These are phyloP conservation scores for Pangasius larnaudii DNA, from an alignment of 2,797 vertebrate genomes.

Conservation along the genomic window DNA sequence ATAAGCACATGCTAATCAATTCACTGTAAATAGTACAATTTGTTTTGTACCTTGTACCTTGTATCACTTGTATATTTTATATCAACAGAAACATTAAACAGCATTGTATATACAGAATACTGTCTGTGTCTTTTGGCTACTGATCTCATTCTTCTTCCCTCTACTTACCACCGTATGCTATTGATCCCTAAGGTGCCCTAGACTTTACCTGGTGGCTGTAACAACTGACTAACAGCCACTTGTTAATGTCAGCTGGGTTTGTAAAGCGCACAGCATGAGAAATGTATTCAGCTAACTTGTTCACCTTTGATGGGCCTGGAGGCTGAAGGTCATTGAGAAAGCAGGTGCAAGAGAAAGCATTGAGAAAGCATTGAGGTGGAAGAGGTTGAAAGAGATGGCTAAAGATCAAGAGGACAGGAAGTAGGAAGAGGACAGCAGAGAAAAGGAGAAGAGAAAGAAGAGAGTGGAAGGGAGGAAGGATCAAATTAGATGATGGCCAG, in stretches of 20 bases:
- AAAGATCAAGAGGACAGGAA: background rate
- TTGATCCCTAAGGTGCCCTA: background rate
- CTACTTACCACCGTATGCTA: background rate
- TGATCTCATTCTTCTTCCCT: background rate
- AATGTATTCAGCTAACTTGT: background rate
- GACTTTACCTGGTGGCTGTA: background rate
- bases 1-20: background rate
- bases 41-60: background rate
- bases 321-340: background rate
- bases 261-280: background rate
- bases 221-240: background rate
- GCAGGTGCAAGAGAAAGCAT: background rate
- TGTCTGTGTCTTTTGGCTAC: background rate
- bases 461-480: background rate
- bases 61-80: background rate
- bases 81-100: too few relatives aligned
- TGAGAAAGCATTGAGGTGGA: background rate
- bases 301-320: background rate
- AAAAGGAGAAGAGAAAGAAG: background rate
- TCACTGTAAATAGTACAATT: background rate
- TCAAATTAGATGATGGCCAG: background rate
- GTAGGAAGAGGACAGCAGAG: background rate
- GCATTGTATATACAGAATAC: background rate
- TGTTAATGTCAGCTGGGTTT: background rate
- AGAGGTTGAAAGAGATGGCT: background rate